Evolutionary conservation across 2,888 invertebrate genomes (phyloP), one percentile per base, ranked within the genome.

Genomic region (Lasioglossum morio): DNA sequence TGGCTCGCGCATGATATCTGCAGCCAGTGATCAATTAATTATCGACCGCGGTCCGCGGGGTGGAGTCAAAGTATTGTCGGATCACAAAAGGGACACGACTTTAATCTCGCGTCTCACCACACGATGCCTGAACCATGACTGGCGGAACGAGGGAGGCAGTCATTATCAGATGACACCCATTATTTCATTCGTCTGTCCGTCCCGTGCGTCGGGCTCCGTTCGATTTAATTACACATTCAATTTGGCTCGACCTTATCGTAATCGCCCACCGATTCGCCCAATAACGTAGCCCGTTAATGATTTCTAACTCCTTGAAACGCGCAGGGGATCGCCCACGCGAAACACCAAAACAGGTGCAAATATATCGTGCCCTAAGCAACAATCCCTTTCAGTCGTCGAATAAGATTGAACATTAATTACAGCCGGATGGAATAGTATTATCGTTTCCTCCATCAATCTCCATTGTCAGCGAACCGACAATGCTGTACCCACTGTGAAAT

Each of bases 21-120:
- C 82, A 88, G 85, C 82, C 84, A 86, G 79, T 92, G 94, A 93
- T 94, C 92, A 93, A 94, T 94, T 94, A 94, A 94, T 94, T 94
- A 93, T 92, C 89, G 88, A 89, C 79, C 27, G 79, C 76, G 87
- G 83, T 81, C 85, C 81, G 87, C 81, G 77, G 85, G 87, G 80
- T 79, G 88, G 87, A 88, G 86, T 90, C 90, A 89, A 88, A 87
- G 88, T 89, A 90, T 88, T 85, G 90, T 88, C 86, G 88, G 91
- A 89, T 89, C 90, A 92, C 90, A 92, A 92, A 92, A 90, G 92
- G 83, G 91, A 90, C 89, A 89, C 85, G 87, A 86, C 90, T 91
- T 91, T 89, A 89, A 92, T 92, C 92, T 89, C 85, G 86, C 88
- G 86, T 85, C 83, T 85, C 92, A 81, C 86, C 87, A 84, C 84